Evolutionary conservation across 2,113 vertebrate genomes (phyloP).

Genomic region (Chaetops frenatus): DNA sequence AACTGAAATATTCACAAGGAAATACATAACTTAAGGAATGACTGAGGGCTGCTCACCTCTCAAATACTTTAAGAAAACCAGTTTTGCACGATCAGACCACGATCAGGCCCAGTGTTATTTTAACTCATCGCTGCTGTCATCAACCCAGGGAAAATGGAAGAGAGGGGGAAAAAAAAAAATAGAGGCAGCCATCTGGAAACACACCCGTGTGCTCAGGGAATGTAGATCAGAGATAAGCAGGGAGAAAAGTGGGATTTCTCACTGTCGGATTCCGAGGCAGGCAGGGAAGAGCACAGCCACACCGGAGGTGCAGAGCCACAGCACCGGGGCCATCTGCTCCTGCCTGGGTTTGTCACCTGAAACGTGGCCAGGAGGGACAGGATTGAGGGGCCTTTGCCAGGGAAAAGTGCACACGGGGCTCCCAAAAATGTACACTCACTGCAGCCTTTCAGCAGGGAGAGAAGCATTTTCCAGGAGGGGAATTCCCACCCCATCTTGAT

Average conservation of each 20-base stretch:
- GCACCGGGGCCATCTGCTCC: not conserved
- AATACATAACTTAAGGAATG: not conserved
- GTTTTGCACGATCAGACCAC: not conserved
- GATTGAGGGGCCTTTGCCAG: not conserved
- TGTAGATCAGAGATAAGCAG: not conserved
- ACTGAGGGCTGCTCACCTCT: not conserved
- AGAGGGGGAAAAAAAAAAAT: not conserved
- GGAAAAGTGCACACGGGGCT: not conserved
- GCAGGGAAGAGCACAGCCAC: not conserved
- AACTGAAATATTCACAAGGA: not conserved
- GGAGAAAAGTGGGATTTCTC: not conserved
- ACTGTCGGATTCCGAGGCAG: accelerated
- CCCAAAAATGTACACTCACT: not conserved
- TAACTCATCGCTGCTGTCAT: not conserved
- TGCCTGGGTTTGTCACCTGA: not conserved
- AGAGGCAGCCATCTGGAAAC: slow-evolving; percentile 5
- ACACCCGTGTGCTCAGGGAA: not conserved
- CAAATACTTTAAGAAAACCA: not conserved
- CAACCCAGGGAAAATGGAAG: not conserved
- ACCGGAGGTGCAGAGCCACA: not conserved
- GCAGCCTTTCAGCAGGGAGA: not conserved
- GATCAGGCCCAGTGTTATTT: not conserved
- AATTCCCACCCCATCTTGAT: not conserved
- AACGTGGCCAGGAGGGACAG: not conserved
- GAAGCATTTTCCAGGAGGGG: not conserved